Evolutionary conservation across 2,797 vertebrate genomes (phyloP), one percentile per base, ranked within the genome.

Genomic region (Urophycis tenuis): DNA sequence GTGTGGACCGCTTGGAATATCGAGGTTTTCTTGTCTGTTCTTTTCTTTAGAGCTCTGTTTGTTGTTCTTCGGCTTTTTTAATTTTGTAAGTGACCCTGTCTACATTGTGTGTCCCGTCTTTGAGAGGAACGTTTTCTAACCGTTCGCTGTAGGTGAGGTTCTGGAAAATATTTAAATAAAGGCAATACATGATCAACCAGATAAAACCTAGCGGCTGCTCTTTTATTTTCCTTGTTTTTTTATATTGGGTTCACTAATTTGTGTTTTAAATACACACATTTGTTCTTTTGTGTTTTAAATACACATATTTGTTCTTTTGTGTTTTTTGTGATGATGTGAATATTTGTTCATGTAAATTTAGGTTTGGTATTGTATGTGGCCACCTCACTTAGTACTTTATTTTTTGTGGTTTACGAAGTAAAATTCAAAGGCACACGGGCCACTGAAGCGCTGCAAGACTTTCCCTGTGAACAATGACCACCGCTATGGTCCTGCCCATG

Each of bases 141-240:
- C 89, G 85, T 92, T 89, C 88, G 86, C 88, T 92, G 87, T 93
- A 89, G 91, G 88, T 90, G 90, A 92, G 87, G 87, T 85, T 92
- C 89, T 92, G 80, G 86, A 90, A 70, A 87, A 76, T 90, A 92
- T 92, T 93, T 92, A 91, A 93, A 93, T 94, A 94, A 94, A 94
- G 89, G 87, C 88, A 85, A 88, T 85, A 86, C 69, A 77, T 82
- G 82, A 87, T 90, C 87, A 88, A 87, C 86, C 78, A 80, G 30
- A 81, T 74, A 75, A 69, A 75, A 64, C 9, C 17, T 15, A 41
- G 17, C 12, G 14, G 9, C 34, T 31, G 22, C 10, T n/a, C 1
- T 29, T 39, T 29, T 1, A n/a, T 79, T 22, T 1, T 22, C 17
- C 36, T 45, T 22, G 17, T 49, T 0, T 9, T 19, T 53, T 30